phyloP scores from a whole-genome alignment of 2,888 invertebrate species.

The Clunio marinus region DNA sequence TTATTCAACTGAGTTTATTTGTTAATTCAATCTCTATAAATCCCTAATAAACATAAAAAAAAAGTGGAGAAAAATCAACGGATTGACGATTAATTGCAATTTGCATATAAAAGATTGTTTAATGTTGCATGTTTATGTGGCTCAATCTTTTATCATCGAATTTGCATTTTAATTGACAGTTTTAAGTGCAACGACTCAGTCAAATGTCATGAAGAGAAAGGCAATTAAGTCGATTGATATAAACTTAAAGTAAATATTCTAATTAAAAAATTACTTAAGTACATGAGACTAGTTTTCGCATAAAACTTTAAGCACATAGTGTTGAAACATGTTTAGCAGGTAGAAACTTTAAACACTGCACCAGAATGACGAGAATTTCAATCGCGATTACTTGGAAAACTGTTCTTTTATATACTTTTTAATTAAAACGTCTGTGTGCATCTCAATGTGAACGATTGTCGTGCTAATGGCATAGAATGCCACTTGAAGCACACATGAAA shows the following conservation, averaged over 20 bases:
- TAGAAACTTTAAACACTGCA: background rate
- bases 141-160: too few relatives aligned
- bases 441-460: too few relatives aligned
- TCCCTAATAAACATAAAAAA: too few relatives aligned
- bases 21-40: background rate
- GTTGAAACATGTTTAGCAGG: slow-evolving; percentile 7
- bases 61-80: too few relatives aligned
- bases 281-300: background rate
- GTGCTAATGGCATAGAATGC: background rate
- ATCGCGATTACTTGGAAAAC: slow-evolving; percentile 23
- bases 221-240: background rate
- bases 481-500: slow-evolving; percentile 41
- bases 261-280: background rate
- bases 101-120: too few relatives aligned
- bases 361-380: slow-evolving; percentile 24
- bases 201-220: background rate
- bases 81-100: background rate
- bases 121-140: too few relatives aligned
- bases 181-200: background rate
- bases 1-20: slow-evolving; percentile 4
- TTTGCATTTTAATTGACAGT: slow-evolving; percentile 17
- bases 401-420: background rate
- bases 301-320: too few relatives aligned
- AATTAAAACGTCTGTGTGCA: background rate
- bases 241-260: background rate